Evolutionary conservation across 2,797 vertebrate species (phyloP), one percentile per base, ranked within the genome.

Genomic region (Poliocrania exsul): DNA sequence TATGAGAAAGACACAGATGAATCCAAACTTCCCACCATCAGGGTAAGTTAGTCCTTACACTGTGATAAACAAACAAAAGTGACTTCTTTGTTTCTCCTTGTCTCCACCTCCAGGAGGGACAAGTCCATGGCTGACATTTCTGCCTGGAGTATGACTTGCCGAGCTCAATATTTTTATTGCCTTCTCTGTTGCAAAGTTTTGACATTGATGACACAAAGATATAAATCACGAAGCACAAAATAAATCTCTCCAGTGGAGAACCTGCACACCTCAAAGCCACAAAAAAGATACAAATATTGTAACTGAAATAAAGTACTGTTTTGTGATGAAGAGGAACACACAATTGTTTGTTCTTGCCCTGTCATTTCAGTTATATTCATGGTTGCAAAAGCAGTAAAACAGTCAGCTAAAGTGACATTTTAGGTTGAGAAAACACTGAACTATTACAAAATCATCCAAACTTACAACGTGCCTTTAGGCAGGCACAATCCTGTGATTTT

Each of bases 401-500:
- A 29, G 16, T 65, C 23, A 33, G 19, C 53, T 77, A 13, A 67
- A 73, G n/a, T 38, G n/a, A 50, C 38, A 49, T 28, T 72, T 77
- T 33, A 61, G 9, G 15, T 11, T 18, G 29, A 80, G 24, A n/a
- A 81, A 61, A 49, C 72, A 44, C 6, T 16, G n/a, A 61, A 47
- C 7, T 40, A 28, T 46, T 56, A 65, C 25, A 64, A 77, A 78
- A 73, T 67, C 54, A 69, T 44, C 20, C 46, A 67, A 38, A 64
- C 4, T 47, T 49, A 42, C 2, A 3, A 14, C 3, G 4, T 42
- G 20, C 31, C 38, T 72, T 37, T 51, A 67, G 53, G 26, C 33
- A 86, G 38, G 42, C 18, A 62, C 0, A 2, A 35, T 44, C 35
- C n/a, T 0, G 0, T 38, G 38, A 7, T 21, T 49, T 67, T 67